Evolutionary conservation across 1,140 invertebrate species (phyloP), one percentile per base, ranked within the genome.

Genomic region (Caenorhabditis remanei): DNA sequence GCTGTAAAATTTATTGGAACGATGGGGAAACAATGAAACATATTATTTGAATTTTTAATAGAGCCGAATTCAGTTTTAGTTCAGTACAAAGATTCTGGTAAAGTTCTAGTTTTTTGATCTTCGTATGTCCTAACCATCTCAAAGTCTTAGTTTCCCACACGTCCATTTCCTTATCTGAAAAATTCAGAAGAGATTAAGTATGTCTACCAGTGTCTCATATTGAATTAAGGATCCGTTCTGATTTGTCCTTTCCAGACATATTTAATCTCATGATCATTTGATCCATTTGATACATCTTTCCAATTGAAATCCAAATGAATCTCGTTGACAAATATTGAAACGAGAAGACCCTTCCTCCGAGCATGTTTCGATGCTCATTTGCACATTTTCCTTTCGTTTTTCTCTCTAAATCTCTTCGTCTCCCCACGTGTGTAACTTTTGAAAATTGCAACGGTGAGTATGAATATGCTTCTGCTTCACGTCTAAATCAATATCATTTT

Each of bases 281-380:
- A 65, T 65, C 19, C 61, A 65, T 19, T 65, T 65, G 24, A 65
- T 24, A 65, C 56, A 71, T 43, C 41, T 14, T 65, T 9, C 32
- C 32, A 65, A 41, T 16, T 5, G 9, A 8, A 40, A 19, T n/a
- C 19, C 41, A 71, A 71, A 71, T 46, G 65, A 71, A 71, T 71
- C 41, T 43, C 16, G 21, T 71, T 21, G 65, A 46, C 40, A 71
- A 71, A 71, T 71, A 71, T 43, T 43, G 46, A 71, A 71, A 40
- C 40, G 13, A 19, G 41, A 46, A 71, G 19, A 41, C 16, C 40
- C n/a, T 43, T 7, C 16, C 5, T 7, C 6, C 32, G 61, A 63
- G 61, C 65, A 32, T 71, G 65, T 71, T 71, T 71, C 65, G 21
- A 43, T 71, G 65, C 65, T 71, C 65, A 71, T n/a, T 24, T 63